Base-by-base conservation (phyloP, 2,797 vertebrate species). In the Tympanoctomys barrerae region DNA sequence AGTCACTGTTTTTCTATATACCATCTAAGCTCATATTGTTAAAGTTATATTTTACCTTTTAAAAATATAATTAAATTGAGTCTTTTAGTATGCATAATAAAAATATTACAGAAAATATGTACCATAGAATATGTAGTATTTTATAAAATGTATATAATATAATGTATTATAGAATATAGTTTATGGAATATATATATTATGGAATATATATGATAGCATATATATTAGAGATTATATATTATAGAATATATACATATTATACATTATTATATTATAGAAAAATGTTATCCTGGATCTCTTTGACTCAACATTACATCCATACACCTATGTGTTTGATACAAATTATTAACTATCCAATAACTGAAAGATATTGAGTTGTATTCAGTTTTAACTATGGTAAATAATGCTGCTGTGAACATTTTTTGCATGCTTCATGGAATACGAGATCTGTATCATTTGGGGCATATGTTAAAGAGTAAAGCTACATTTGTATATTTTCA, bases 1-100 rank as follows among this genome's bases (percentile, higher is more conserved):
- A 61, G 81, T 61, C 49, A 42, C 66, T 91, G 4, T 8, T 91
- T 97, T 86, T 66, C 16, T 49, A 89, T n/a, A 86, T 68, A 31
- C 22, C n/a, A 73, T 78, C 46, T 87, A 54, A 81, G 5, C 1
- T 8, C 71, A 2, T 1, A 81, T 81, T 81, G 19, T 81, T 82
- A 79, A 90, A 19, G 52, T 26, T 79, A 54, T 12, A 57, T 61
- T 87, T 54, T 77, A 54, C 4, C 28, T 70, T 64, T 95, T 52
- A 73, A 52, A 64, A 81, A 62, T 64, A 22, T 87, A 12, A 70
- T 79, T 61, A 70, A 83, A 89, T 84, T 87, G 42, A 87, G 7
- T 68, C 9, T 12, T 39, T 70, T 24, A 31, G 8, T 6, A 11
- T 24, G 3, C 4, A n/a, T 13, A 18, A 46, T 46, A 28, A 46